Base-by-base conservation (phyloP, 2,113 vertebrate genomes). In the Eulemur macaco region DNA sequence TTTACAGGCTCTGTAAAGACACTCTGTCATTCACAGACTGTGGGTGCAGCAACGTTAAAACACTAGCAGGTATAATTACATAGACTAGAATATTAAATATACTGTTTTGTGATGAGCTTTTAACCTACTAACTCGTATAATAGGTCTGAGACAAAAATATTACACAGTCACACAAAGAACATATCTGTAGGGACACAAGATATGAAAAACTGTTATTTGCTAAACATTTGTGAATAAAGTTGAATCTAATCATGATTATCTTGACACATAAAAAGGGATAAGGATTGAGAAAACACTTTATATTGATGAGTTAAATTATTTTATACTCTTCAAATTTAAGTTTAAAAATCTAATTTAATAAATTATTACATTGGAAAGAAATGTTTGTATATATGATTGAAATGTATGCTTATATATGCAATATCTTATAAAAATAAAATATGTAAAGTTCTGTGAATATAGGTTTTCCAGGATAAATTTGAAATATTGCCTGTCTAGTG, bases 51-150 rank as follows among this genome's bases (percentile, higher is more conserved):
- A 60, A 63, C 47, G 23, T 85, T 92, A 64, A 96, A 86, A 95
- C 64, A 68, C 37, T 18, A 29, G 91, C 60, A 92, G 63, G 71
- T 93, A 52, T 94, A 93, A 95, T 97, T 96, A 96, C n/a, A 87
- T 45, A 84, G 95, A 83, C 58, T 42, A 81, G 82, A 73, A 52
- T 96, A 96, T 94, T 89, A 96, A 94, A 86, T 97, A 95, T 50
- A 71, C 88, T 97, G 86, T 92, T 96, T 92, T 71, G 47, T 91
- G 93, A 94, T 92, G 83, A 76, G 86, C 54, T 95, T 97, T 90
- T 76, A 95, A 58, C 83, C 60, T 93, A 56, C 84, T 94, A 76
- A 91, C 63, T 58, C 39, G 45, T 90, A 69, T 82, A 86, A 81
- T 92, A 93, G 74, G 52, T 90, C 85, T 83, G 84, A 96, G 56